Evolutionary conservation across 1,140 invertebrate species (phyloP).

Genomic region (Cyrtorhinus lividipennis): DNA sequence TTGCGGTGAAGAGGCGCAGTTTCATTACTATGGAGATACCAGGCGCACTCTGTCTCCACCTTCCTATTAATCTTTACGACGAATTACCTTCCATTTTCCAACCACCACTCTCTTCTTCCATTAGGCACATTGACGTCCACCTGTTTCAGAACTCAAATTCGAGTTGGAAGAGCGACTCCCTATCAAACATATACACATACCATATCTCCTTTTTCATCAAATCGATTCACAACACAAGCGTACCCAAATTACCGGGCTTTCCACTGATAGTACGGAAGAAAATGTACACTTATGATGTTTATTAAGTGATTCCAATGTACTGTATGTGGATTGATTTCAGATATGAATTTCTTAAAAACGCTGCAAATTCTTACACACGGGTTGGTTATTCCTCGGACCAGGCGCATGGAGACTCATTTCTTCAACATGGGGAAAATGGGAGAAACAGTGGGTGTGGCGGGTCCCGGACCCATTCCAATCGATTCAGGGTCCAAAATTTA

Average conservation of each 20-base stretch:
- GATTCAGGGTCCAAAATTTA: too few relatives aligned
- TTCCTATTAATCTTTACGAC: neutral
- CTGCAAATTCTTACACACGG: too few relatives aligned
- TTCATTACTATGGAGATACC: neutral
- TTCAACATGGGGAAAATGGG: too few relatives aligned
- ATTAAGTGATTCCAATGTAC: too few relatives aligned
- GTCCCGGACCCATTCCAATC: too few relatives aligned
- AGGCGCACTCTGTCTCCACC: neutral
- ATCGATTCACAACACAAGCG: neutral
- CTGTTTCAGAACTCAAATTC: neutral
- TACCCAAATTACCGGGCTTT: neutral
- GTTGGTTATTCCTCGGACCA: too few relatives aligned
- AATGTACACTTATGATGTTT: neutral
- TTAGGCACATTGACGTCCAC: too few relatives aligned
- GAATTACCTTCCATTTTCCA: neutral
- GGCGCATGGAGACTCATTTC: too few relatives aligned
- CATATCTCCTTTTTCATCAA: neutral
- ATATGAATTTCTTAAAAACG: too few relatives aligned
- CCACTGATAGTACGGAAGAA: neutral
- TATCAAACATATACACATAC: neutral
- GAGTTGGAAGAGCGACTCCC: neutral
- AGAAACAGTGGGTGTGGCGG: too few relatives aligned
- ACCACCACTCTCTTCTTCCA: neutral
- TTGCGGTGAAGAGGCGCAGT: neutral
- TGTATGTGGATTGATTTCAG: too few relatives aligned